Evolutionary conservation across 2,113 vertebrate species (phyloP), one percentile per base, ranked within the genome.

Genomic region (Andinoacara biseriatus): DNA sequence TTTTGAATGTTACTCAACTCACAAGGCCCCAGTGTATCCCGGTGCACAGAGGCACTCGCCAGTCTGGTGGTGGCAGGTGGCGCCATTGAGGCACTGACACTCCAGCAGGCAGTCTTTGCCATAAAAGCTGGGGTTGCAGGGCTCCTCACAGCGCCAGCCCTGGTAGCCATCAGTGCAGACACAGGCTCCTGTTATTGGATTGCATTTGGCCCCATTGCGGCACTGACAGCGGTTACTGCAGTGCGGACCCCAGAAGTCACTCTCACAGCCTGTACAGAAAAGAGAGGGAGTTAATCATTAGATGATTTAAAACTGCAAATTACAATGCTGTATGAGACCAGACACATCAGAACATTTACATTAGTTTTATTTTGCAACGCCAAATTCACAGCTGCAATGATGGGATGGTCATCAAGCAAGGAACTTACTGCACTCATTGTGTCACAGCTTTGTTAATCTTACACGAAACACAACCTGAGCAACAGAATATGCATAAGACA

Each of bases 151-250:
- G 82, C 98, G 97, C 98, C 98, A 99, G 9, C 98, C 98, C 20
- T 94, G 96, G 94, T 94, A 98, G n/a, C 97, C 98, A 0, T 97
- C 96, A 0, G 97, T 96, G 26, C 98, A 98, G 65, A 99, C 97
- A 5, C 98, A 99, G 89, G 98, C 97, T 0, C 98, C 98, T 0
- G 98, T 98, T 90, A 99, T 99, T 56, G 98, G 98, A 94, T 98
- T 99, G 67, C 98, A 99, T 72, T 97, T 96, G 18, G 97, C 98
- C 0, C 94, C 96, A 0, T 99, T 98, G 80, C 95, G 96, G 80
- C 98, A 99, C 90, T 99, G 98, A 90, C 98, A 99, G 3, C 96
- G 96, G 94, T 97, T 99, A 86, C 96, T 98, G 95, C 98, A 99
- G 89, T 98, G 97, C 2, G 98, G 97, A 0, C 98, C 98, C 98